Evolutionary conservation across 2,113 vertebrate species (phyloP), one percentile per base, ranked within the genome.

Genomic region (Limanda limanda): DNA sequence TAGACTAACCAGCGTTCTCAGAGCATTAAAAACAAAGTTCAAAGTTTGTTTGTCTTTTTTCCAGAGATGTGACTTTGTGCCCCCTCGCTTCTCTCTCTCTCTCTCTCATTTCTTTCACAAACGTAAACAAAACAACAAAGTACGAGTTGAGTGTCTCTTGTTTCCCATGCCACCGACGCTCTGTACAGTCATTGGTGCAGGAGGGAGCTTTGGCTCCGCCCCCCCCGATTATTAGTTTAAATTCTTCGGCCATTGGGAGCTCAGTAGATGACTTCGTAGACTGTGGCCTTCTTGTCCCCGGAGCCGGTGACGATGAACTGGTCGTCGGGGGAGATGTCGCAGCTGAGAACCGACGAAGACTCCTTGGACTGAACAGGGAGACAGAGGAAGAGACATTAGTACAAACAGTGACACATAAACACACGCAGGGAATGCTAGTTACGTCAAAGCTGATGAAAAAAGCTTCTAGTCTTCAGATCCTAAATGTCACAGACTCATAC

Each of bases 191-290:
- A 86, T 72, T 86, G 88, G 86, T 86, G 88, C 74, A 85, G 85
- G 57, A 71, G 78, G 76, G 52, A 78, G 79, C 73, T 37, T 2
- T 8, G 37, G 72, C 74, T 55, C 65, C 59, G 25, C 45, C 63
- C 74, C 35, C 35, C 76, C 71, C 65, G 69, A 64, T 76, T 71
- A 76, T 74, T 78, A 67, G 72, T 67, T 81, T 68, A 37, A 52
- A 57, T 55, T 57, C 42, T 67, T 0, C 52, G 79, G 83, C 85
- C 83, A 83, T 73, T 76, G 51, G 51, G 74, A 73, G 58, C 74
- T 99, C 95, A 99, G 94, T 99, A 99, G 88, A 99, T 98, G 87
- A 99, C 97, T 92, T 99, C 98, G 0, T 99, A 99, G 42, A 99
- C 97, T 0, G 98, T 99, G 3, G 98, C 98, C 47, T 99, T 99